A percentile compares a stretch with the other conserved stretches of the same genome.
Conservation (phyloP, 1,140 invertebrate genomes). For the Nasonia giraulti region DNA sequence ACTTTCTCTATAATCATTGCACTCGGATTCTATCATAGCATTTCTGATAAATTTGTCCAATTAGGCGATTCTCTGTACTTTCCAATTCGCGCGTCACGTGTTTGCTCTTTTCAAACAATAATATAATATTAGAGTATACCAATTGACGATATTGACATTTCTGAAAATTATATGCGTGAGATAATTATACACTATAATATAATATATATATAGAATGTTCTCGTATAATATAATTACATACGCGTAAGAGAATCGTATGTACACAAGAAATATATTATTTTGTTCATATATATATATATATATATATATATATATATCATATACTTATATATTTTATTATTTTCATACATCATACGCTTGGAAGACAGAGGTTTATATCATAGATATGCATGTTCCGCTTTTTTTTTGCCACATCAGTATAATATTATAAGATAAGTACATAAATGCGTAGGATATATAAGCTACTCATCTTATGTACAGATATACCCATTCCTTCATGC, state of each 20-base stretch:
- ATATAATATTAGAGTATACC: neutral
- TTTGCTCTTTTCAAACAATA: constrained; percentile 12
- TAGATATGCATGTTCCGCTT: constrained; percentile 56
- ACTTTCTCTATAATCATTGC: neutral
- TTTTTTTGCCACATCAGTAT: constrained; percentile 49
- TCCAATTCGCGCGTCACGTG: constrained; percentile 2
- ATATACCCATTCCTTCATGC: too few species aligned
- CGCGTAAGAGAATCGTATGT: constrained; percentile 42
- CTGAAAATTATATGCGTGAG: constrained; percentile 49
- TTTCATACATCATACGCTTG: constrained; percentile 67
- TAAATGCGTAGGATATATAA: constrained; percentile 20
- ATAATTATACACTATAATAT: constrained; percentile 15
- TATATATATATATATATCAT: constrained; percentile 57
- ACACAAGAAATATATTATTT: constrained; percentile 49
- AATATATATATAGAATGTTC: constrained; percentile 10
- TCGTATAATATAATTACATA: constrained; percentile 47
- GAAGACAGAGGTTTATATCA: constrained; percentile 70
- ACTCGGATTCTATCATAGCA: neutral
- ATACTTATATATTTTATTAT: constrained; percentile 58
- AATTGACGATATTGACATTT: constrained; percentile 54
- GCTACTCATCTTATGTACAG: constrained; percentile 29
- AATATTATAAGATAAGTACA: constrained; percentile 37
- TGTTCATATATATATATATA: constrained; percentile 60
- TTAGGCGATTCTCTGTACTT: neutral
- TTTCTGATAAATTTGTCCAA: too few species aligned